Evolutionary conservation across 1,140 invertebrate species (phyloP), one percentile per base, ranked within the genome.

Genomic region (Pemphigus obesinymphae): DNA sequence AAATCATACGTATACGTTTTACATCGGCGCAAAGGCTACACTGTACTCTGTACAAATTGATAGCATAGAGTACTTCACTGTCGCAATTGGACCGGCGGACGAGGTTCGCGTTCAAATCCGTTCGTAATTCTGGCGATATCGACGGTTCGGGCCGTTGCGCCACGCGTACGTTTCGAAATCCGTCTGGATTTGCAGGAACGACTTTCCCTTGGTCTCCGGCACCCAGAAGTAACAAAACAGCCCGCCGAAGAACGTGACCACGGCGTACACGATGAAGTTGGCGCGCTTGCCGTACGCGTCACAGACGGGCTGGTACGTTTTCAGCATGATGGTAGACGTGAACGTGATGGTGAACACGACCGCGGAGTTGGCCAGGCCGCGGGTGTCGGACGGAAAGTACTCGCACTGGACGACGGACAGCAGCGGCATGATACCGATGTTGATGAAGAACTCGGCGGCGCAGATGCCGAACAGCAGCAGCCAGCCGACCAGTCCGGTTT

Each of bases 141-240:
- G 26, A 13, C 26, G 23, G 68, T 15, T 63, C n/a, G 43, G 61
- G 17, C n/a, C 2, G 94, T 91, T 43, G 92, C 90, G 13, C 90
- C 86, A 68, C 23, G 8, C 37, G 37, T 63, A 80, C 50, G 50
- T 43, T 85, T 91, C 72, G 40, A 91, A 85, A 84, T 91, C 89
- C 17, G 89, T 87, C 86, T 94, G 93, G 85, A 98, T 96, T 86
- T 97, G 92, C 68, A 94, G 91, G n/a, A 94, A 88, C 34, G 90
- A 93, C 86, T 94, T 96, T 2, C 96, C 96, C 87, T 96, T 97
- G 0, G 96, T 99, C 89, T 99, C 97, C 0, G 95, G 94, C 13
- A 99, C 89, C 31, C 93, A 86, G 45, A 93, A 88, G 53, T 90
- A 91, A 13, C 93, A 91, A 85, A 95, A 95, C 26, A 93, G 84